Conservation (phyloP, 64 coral and sea anemone species). For the Montipora capricornis region DNA sequence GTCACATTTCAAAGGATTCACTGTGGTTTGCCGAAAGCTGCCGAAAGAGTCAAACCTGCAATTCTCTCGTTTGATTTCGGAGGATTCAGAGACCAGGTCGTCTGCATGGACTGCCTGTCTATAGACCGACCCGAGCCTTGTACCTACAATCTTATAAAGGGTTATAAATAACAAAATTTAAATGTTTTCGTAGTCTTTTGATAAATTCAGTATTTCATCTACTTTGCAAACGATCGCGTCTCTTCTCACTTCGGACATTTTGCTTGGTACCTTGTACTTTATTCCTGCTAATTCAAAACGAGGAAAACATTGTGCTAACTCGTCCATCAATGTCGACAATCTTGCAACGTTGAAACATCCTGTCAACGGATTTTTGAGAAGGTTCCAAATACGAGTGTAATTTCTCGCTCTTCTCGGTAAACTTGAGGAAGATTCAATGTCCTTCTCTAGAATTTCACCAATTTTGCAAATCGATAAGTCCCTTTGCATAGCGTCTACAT, state of each 20-base stretch:
- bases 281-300: conserved; percentile 90
- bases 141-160: too few species aligned
- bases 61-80: too few species aligned
- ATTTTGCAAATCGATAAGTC: conserved; percentile 83
- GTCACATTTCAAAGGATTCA: too few species aligned
- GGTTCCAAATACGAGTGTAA: conserved; percentile 65
- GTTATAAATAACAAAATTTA: too few species aligned
- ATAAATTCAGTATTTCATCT: conserved; percentile 84
- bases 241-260: conserved; percentile 86
- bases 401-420: background rate
- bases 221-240: conserved; percentile 89
- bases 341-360: conserved; percentile 56
- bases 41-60: too few species aligned
- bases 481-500: conserved; percentile 52
- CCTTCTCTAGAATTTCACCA: conserved; percentile 57
- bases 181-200: background rate
- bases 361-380: conserved; percentile 71
- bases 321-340: conserved; percentile 64
- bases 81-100: too few species aligned
- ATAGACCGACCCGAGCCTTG: too few species aligned
- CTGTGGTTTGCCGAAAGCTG: too few species aligned
- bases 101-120: too few species aligned
- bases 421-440: background rate
- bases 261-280: conserved; percentile 71
- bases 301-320: conserved; percentile 70